A percentile compares a stretch with the other conserved stretches of the same genome.
phyloP scores from a whole-genome alignment of 2,113 vertebrate genomes.

The Hippocampus mohnikei region DNA sequence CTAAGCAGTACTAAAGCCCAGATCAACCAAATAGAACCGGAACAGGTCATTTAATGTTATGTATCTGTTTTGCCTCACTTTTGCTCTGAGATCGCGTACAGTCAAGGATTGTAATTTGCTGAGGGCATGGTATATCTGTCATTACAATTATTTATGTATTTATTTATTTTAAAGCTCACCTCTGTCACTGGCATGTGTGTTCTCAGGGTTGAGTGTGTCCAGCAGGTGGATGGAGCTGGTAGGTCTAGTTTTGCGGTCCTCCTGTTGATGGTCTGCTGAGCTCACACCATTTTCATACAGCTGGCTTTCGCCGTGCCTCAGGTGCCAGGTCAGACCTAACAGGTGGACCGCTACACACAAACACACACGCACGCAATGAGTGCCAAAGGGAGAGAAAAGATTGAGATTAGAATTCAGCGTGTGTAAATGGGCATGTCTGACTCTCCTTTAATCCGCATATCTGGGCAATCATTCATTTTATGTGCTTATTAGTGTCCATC shows the following conservation, averaged over 20 bases:
- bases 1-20: too few relatives aligned
- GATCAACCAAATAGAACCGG: too few relatives aligned
- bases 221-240: slow-evolving; percentile 82
- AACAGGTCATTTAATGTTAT: too few relatives aligned
- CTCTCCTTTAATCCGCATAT: slow-evolving; percentile 52
- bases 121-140: slow-evolving; percentile 28
- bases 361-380: slow-evolving; percentile 19
- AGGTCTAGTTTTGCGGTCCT: slow-evolving; percentile 72
- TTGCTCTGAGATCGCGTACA: neutral
- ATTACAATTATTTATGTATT: neutral
- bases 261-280: slow-evolving; percentile 81
- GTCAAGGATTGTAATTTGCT: slow-evolving; percentile 16
- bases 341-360: slow-evolving; percentile 89
- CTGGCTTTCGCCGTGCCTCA: slow-evolving; percentile 88
- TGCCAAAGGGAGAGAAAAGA: slow-evolving; percentile 25
- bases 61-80: slow-evolving; percentile 1
- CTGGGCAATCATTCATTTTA: slow-evolving; percentile 43
- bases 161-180: slow-evolving; percentile 37
- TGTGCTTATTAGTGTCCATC: slow-evolving; percentile 53
- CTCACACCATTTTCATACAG: slow-evolving; percentile 95
- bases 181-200: slow-evolving; percentile 68
- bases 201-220: slow-evolving; percentile 84
- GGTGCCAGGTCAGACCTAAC: slow-evolving; percentile 97
- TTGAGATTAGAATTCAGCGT: slow-evolving; percentile 53
- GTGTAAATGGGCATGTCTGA: slow-evolving; percentile 44